Base-by-base conservation (phyloP, 64 coral and sea anemone species). In the Pachyseris speciosa region DNA sequence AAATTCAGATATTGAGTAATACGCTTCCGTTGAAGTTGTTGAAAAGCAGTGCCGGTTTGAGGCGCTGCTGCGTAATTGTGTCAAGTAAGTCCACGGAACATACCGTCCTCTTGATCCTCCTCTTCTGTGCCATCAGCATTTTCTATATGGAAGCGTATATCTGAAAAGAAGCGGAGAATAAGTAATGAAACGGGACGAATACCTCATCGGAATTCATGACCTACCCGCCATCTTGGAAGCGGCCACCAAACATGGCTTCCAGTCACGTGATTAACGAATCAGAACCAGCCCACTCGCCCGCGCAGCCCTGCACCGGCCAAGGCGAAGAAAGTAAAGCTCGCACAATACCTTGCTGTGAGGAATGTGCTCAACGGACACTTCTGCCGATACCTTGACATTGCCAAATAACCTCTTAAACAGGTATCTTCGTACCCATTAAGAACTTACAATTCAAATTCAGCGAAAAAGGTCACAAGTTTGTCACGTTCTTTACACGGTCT, bases 161-260 rank as follows among this genome's bases (percentile, higher is more conserved):
- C 97, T 99, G 72, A 49, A 89, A 86, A 74, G 75, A 89, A 89
- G 65, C 69, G 28, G 58, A 28, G 27, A 89, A 29, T 93, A 42
- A 93, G 70, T 51, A 85, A 80, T 64, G 67, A 73, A 74, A 87
- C 67, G 72, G 33, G 72, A 65, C 55, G 79, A 47, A 77, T 55
- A 91, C 78, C 41, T 72, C 92, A 79, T 69, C 36, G 42, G 90
- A 93, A 87, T 91, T 93, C 86, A 90, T 52, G 64, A 99, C 97
- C 79, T 99, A 99, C 97, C 97, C 97, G 97, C 97, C 97, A 99
- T 99, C 89, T 99, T 99, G 97, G 83, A 94, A 92, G 75, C 89
- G 89, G 72, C 75, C 87, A 86, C 74, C 86, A 95, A 85, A 91
- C 92, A 86, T 92, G 89, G 86, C 72, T 89, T 87, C 66, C 57